Conservation (phyloP, 2,797 vertebrate genomes). For the Staurois parvus region DNA sequence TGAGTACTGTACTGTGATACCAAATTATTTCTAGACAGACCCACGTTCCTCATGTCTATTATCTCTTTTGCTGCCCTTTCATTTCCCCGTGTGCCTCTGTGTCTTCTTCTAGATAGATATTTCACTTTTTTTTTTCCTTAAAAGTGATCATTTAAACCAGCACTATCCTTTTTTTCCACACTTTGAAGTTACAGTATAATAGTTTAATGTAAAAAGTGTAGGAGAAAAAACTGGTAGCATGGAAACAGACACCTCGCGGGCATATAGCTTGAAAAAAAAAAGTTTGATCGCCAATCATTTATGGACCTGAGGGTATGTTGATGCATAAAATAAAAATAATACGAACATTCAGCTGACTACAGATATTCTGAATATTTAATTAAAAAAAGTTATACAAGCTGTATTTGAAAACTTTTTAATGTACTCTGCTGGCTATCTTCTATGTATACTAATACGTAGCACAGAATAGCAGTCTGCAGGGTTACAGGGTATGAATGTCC, state of each 20-base stretch:
- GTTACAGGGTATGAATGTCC: background rate
- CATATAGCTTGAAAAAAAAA: slow-evolving; percentile 23
- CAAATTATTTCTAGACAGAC: too few relatives aligned
- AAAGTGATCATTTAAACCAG: too few relatives aligned
- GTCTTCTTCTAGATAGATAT: too few relatives aligned
- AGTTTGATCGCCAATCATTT: slow-evolving; percentile 41
- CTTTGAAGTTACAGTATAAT: slow-evolving; percentile 44
- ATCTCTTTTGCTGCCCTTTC: too few relatives aligned
- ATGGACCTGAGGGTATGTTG: slow-evolving; percentile 24
- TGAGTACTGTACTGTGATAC: too few relatives aligned
- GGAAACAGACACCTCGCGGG: slow-evolving; percentile 20
- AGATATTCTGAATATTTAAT: background rate
- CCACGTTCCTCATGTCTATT: too few relatives aligned
- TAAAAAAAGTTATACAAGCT: background rate
- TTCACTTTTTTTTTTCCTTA: too few relatives aligned
- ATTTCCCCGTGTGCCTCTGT: too few relatives aligned
- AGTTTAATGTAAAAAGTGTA: background rate
- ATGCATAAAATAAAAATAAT: slow-evolving; percentile 13
- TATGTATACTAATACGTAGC: background rate
- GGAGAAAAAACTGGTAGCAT: slow-evolving; percentile 23
- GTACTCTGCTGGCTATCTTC: too few relatives aligned
- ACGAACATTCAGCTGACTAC: slow-evolving; percentile 2
- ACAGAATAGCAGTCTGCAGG: background rate
- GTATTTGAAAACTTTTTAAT: background rate
- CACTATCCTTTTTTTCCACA: background rate